Percentiles rank a stretch among this genome's conserved stretches.
These are phyloP conservation scores for Steinernema hermaphroditum DNA, from an alignment of 2,888 invertebrate genomes.

Conservation along the genomic window DNA sequence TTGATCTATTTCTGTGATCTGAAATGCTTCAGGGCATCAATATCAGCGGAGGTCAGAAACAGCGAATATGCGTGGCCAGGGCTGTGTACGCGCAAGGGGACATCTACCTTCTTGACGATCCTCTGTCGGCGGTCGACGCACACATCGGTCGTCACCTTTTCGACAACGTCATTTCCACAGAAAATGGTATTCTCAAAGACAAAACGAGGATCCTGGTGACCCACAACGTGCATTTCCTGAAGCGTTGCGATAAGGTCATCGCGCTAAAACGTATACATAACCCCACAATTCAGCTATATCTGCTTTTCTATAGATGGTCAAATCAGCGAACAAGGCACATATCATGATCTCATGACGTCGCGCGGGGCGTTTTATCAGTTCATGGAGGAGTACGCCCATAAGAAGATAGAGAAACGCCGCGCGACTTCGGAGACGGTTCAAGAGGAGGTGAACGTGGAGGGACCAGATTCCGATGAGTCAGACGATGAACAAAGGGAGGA, in stretches of 20 bases:
- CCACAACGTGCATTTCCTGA: slow-evolving; percentile 88
- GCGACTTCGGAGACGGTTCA: slow-evolving; percentile 40
- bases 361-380: slow-evolving; percentile 73
- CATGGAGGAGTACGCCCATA: slow-evolving; percentile 69
- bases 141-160: slow-evolving; percentile 98
- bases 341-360: slow-evolving; percentile 82
- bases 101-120: slow-evolving; percentile 91
- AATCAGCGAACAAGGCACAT: slow-evolving; percentile 86
- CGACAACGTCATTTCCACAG: slow-evolving; percentile 79
- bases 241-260: slow-evolving; percentile 85
- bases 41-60: slow-evolving; percentile 65
- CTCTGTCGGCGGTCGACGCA: slow-evolving; percentile 89
- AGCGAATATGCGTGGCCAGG: slow-evolving; percentile 84
- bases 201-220: slow-evolving; percentile 88
- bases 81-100: slow-evolving; percentile 87
- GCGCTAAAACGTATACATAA: slow-evolving; percentile 75
- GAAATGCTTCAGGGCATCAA: slow-evolving; percentile 64
- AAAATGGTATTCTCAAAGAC: slow-evolving; percentile 54
- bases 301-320: slow-evolving; percentile 75
- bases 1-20: no score
- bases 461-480: slow-evolving; percentile 59
- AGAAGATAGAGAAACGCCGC: slow-evolving; percentile 67
- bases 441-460: slow-evolving; percentile 59
- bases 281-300: neutral
- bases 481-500: slow-evolving; percentile 54